phyloP scores from a whole-genome alignment of 1,140 invertebrate genomes.

The Holotrichia oblita region DNA sequence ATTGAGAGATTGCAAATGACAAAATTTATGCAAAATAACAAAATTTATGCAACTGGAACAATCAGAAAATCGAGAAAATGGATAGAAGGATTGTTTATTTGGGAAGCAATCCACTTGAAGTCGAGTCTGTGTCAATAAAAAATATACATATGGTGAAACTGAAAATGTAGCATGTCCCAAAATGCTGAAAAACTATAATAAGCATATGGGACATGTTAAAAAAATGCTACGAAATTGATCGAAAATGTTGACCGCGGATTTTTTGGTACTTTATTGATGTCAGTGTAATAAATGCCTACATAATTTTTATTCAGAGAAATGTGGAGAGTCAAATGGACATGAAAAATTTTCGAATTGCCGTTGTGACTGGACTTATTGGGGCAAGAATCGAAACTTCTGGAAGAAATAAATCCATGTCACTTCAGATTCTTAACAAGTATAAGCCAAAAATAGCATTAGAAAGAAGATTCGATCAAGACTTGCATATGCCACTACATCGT shows the following conservation, averaged over 20 bases:
- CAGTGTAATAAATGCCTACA: slow-evolving; percentile 44
- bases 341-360: too few species aligned
- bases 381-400: too few species aligned
- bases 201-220: slow-evolving; percentile 60
- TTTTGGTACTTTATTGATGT: slow-evolving; percentile 50
- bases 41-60: too few species aligned
- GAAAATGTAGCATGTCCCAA: slow-evolving; percentile 51
- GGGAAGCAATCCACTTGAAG: slow-evolving; percentile 51
- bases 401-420: too few species aligned
- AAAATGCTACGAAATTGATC: slow-evolving; percentile 54
- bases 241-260: slow-evolving; percentile 52
- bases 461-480: neutral
- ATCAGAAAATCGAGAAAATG: slow-evolving; percentile 54
- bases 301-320: too few species aligned
- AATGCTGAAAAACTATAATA: slow-evolving; percentile 58
- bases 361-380: too few species aligned
- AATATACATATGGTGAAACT: too few species aligned
- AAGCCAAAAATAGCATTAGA: too few species aligned
- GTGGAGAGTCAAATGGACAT: too few species aligned
- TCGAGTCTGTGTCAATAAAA: too few species aligned
- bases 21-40: slow-evolving; percentile 55
- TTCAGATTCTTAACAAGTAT: too few species aligned
- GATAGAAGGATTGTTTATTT: slow-evolving; percentile 60
- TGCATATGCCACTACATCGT: too few species aligned
- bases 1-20: slow-evolving; percentile 49